Evolutionary conservation across 2,113 vertebrate species (phyloP).

Genomic region (Catharus bicknelli): DNA sequence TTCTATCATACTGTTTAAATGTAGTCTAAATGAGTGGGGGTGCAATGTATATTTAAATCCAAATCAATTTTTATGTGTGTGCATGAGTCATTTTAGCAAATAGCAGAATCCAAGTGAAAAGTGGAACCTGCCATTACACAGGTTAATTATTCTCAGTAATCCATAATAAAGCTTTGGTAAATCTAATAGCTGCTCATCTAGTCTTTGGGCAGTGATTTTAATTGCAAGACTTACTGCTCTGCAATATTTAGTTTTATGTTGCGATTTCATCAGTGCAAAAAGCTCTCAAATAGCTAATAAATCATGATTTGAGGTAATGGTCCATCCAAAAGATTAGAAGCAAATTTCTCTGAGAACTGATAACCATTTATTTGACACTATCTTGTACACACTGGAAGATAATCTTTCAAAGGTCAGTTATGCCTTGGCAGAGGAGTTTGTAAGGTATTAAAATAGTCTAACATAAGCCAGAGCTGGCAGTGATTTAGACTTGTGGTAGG

Average conservation of each 20-base stretch:
- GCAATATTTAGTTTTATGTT: not conserved
- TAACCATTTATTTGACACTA: not conserved
- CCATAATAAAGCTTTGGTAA: not conserved
- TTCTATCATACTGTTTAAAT: not conserved
- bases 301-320: not conserved
- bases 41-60: not conserved
- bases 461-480: conserved; percentile 35
- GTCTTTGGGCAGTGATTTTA: not conserved
- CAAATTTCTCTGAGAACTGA: not conserved
- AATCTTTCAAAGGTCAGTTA: not conserved
- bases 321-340: not conserved
- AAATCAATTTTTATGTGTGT: not conserved
- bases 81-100: not conserved
- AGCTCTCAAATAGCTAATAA: conserved; percentile 3
- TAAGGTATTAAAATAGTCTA: conserved; percentile 35
- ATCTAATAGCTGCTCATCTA: not conserved
- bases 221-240: not conserved
- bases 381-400: not conserved
- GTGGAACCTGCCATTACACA: not conserved
- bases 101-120: not conserved
- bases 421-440: not conserved
- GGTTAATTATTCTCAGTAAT: not conserved
- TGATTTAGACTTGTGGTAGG: conserved; percentile 62
- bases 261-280: not conserved
- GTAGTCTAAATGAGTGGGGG: not conserved